Evolutionary conservation across 2,888 invertebrate genomes (phyloP).

Genomic region (Allolobophora icterica): DNA sequence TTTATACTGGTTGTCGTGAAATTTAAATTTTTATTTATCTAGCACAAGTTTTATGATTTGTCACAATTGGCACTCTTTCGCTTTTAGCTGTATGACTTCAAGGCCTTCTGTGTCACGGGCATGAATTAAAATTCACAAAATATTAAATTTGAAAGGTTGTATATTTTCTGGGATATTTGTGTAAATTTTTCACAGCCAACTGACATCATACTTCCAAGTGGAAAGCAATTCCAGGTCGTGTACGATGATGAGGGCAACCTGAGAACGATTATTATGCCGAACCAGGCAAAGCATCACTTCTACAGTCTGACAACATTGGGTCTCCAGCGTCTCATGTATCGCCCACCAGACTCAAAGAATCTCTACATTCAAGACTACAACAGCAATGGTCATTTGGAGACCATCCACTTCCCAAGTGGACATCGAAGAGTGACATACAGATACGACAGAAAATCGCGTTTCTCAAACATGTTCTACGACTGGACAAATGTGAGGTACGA

Average conservation of each 20-base stretch:
- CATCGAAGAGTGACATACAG: constrained; percentile 82
- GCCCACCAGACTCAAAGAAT: constrained; percentile 83
- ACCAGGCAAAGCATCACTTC: constrained; percentile 87
- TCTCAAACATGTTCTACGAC: constrained; percentile 39
- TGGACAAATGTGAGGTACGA: constrained; percentile 42
- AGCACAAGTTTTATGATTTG: not conserved
- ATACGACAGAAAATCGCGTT: constrained; percentile 66
- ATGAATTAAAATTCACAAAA: not conserved
- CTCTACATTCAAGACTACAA: constrained; percentile 91
- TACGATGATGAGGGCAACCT: constrained; percentile 92
- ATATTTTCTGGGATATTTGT: not conserved
- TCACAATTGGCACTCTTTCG: not conserved
- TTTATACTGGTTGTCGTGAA: not conserved
- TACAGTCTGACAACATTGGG: constrained; percentile 90
- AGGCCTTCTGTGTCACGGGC: not conserved
- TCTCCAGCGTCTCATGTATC: constrained; percentile 90
- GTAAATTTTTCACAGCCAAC: constrained; percentile 72
- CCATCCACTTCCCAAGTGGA: constrained; percentile 85
- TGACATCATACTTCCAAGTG: constrained; percentile 87
- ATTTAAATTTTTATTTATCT: not conserved
- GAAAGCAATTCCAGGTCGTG: constrained; percentile 81
- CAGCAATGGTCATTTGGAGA: constrained; percentile 84
- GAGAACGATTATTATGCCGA: constrained; percentile 84
- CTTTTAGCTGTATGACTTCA: not conserved
- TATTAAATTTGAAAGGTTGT: not conserved